Conservation (phyloP, 2,113 vertebrate genomes). For the Callorhinus ursinus region DNA sequence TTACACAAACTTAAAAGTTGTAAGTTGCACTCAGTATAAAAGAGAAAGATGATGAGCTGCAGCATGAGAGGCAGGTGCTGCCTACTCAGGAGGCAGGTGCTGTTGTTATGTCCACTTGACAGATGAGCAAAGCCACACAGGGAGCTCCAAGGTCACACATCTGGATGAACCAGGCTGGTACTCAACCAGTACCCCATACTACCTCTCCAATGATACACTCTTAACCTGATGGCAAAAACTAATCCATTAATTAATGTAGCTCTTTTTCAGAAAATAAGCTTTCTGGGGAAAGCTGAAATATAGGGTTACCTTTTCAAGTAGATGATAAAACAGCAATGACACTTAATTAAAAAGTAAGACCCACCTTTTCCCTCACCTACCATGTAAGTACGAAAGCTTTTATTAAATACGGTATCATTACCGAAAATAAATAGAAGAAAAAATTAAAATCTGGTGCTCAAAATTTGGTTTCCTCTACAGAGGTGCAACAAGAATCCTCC, state of each 20-base stretch:
- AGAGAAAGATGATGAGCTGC: accelerated
- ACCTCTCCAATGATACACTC: accelerated
- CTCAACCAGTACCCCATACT: background rate
- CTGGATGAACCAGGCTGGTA: background rate
- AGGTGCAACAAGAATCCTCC: no score
- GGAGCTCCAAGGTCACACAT: no score
- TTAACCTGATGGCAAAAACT: background rate
- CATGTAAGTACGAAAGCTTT: background rate
- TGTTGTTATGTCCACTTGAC: no score
- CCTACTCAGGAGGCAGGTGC: background rate
- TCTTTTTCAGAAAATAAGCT: background rate
- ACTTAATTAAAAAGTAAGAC: background rate
- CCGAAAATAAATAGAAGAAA: background rate
- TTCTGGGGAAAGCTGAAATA: background rate
- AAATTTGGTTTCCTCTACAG: background rate
- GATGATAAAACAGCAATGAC: background rate
- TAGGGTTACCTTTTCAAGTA: background rate
- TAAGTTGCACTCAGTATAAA: background rate
- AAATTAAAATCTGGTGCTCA: background rate
- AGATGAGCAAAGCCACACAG: no score
- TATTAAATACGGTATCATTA: background rate
- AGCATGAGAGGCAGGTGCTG: no score
- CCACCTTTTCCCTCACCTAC: background rate
- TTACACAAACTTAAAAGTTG: background rate
- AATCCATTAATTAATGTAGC: background rate